Evolutionary conservation across 2,797 vertebrate species (phyloP).

Genomic region (Coranthus polyacanthus): DNA sequence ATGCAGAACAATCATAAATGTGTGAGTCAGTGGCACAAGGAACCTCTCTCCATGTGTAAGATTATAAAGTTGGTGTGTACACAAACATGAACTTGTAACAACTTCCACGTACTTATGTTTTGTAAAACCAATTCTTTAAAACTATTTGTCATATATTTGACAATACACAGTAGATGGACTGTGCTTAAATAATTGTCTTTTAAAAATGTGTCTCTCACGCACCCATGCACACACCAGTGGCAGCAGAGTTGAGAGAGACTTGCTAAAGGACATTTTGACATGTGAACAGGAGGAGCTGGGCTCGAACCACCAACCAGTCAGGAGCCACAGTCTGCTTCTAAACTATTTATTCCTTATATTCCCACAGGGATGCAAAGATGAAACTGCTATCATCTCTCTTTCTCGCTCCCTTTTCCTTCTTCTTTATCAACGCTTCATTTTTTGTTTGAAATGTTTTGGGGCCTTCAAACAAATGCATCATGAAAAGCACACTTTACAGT

Average conservation of each 20-base stretch:
- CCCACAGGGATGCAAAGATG: slow-evolving; percentile 59
- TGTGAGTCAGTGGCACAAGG: slow-evolving; percentile 51
- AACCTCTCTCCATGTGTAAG: slow-evolving; percentile 32
- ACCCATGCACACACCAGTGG: no score
- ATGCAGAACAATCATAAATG: slow-evolving; percentile 74
- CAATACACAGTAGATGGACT: no score
- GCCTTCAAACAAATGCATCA: slow-evolving; percentile 59
- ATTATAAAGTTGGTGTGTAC: slow-evolving; percentile 25
- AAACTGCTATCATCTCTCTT: slow-evolving; percentile 49
- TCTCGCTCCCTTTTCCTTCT: slow-evolving; percentile 6
- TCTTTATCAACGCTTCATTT: slow-evolving; percentile 9
- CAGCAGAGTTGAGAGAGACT: no score
- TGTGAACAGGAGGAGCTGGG: no score
- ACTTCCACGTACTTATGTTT: slow-evolving; percentile 13
- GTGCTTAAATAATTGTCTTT: no score
- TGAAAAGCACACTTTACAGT: slow-evolving; percentile 47
- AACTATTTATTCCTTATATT: slow-evolving; percentile 54
- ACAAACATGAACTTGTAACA: slow-evolving; percentile 15
- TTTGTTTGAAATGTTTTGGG: slow-evolving; percentile 46
- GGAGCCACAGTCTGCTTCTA: slow-evolving; percentile 4
- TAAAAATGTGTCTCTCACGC: no score
- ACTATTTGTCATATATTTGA: no score
- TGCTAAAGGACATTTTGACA: no score
- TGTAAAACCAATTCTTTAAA: slow-evolving; percentile 8
- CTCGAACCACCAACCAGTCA: no score